Evolutionary conservation across 2,113 vertebrate genomes (phyloP).

Genomic region (Riparia riparia): DNA sequence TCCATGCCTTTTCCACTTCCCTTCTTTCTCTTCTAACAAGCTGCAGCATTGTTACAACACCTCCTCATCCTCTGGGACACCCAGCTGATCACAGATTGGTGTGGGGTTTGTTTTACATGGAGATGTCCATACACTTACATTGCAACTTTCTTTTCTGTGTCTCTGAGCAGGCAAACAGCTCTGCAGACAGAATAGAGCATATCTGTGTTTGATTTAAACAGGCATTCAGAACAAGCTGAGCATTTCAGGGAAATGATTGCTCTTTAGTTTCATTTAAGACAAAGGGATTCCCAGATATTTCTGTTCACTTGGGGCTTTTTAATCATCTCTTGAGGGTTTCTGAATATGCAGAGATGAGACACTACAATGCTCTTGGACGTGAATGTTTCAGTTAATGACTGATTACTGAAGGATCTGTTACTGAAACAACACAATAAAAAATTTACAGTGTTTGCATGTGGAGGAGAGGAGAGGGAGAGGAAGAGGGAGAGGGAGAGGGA

Average conservation of each 20-base stretch:
- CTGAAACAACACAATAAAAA: background rate
- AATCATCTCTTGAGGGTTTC: background rate
- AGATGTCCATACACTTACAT: background rate
- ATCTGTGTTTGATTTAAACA: constrained; percentile 43
- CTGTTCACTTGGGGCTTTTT: background rate
- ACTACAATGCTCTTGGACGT: background rate
- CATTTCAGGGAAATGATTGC: background rate
- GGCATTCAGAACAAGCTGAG: background rate
- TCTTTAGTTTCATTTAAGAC: constrained; percentile 11
- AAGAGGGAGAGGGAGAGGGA: too few relatives aligned
- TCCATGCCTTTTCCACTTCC: background rate
- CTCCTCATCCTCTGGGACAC: background rate
- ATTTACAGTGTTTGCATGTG: background rate
- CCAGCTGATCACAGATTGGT: background rate
- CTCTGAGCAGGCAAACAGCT: background rate
- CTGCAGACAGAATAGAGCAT: background rate
- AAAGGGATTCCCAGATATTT: constrained; percentile 5
- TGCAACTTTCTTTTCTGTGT: background rate
- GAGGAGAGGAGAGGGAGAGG: too few relatives aligned
- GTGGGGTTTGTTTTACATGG: background rate
- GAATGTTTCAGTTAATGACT: background rate
- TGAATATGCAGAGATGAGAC: background rate
- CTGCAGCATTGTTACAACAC: background rate
- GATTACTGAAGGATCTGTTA: background rate
- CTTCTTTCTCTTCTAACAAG: background rate